Evolutionary conservation across 2,888 invertebrate species (phyloP).

Genomic region (Scaptomyza tumidula): DNA sequence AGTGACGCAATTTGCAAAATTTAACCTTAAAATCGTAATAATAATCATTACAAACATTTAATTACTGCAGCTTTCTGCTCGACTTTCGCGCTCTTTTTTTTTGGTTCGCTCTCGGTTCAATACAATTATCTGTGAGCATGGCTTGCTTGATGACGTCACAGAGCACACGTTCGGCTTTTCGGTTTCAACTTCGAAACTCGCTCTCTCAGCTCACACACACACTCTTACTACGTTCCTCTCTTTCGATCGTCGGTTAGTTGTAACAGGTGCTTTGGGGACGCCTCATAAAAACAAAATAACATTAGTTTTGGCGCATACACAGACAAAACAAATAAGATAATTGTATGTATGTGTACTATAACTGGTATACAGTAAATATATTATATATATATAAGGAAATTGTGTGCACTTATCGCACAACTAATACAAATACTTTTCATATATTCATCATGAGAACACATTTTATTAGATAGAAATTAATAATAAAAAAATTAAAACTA

Average conservation of each 20-base stretch:
- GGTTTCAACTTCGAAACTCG: not conserved
- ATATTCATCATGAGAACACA: conserved; percentile 46
- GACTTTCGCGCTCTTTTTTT: not conserved
- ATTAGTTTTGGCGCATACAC: conserved; percentile 6
- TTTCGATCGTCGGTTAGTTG: not conserved
- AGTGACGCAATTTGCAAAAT: conserved; percentile 4
- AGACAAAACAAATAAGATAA: conserved; percentile 24
- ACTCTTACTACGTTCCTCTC: not conserved
- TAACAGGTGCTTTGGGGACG: conserved; percentile 39
- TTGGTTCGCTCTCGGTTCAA: not conserved
- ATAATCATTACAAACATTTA: not conserved
- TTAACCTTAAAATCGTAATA: not conserved
- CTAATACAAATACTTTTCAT: conserved; percentile 23
- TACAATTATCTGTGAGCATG: conserved; percentile 4
- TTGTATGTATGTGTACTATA: conserved; percentile 7
- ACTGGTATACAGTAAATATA: not conserved
- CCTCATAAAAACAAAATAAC: conserved; percentile 26
- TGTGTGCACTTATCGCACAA: conserved; percentile 40
- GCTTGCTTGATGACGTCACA: conserved; percentile 30
- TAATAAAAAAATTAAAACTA: not conserved
- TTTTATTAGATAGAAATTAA: conserved; percentile 29
- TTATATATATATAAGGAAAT: conserved; percentile 29
- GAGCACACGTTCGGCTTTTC: conserved; percentile 3
- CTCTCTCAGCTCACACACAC: not conserved
- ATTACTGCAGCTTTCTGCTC: not conserved